Evolutionary conservation across 1,140 invertebrate species (phyloP).

Genomic region (Drosophila obscura): DNA sequence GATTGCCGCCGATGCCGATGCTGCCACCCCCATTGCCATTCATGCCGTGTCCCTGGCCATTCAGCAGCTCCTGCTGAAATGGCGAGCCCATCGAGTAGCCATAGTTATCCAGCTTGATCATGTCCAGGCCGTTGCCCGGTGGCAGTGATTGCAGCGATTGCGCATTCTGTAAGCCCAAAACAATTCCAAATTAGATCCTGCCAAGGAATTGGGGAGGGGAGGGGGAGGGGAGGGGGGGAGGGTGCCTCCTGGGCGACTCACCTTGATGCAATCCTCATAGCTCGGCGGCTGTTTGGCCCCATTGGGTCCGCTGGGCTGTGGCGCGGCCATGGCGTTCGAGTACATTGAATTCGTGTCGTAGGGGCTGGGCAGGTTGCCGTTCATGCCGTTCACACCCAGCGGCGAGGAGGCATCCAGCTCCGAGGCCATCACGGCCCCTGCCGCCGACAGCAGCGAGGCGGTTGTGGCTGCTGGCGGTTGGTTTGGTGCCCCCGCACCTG

Average conservation of each 20-base stretch:
- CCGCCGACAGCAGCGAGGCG: constrained; percentile 86
- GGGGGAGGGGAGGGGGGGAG: too few species aligned
- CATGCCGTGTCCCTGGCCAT: constrained; percentile 83
- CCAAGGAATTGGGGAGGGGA: neutral
- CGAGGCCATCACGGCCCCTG: constrained; percentile 83
- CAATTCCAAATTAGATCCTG: neutral
- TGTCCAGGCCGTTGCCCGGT: constrained; percentile 69
- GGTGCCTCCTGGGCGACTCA: constrained; percentile 63
- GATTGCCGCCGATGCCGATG: constrained; percentile 9
- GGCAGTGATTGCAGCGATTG: constrained; percentile 85
- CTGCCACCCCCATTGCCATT: constrained; percentile 30
- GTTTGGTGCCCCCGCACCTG: constrained; percentile 85
- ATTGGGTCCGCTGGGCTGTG: constrained; percentile 85
- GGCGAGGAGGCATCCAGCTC: constrained; percentile 39
- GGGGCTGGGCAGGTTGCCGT: constrained; percentile 88
- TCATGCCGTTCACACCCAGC: constrained; percentile 36
- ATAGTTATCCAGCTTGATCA: constrained; percentile 85
- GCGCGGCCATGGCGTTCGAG: constrained; percentile 89
- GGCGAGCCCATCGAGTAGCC: constrained; percentile 85
- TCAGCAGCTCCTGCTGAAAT: constrained; percentile 87
- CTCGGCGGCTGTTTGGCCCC: constrained; percentile 90
- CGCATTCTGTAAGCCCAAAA: constrained; percentile 71
- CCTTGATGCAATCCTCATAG: constrained; percentile 95
- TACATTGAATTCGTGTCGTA: constrained; percentile 91
- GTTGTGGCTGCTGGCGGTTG: constrained; percentile 85